Percentiles rank a stretch among this genome's conserved stretches.
Evolutionary conservation across 30 jellyfish, hydroid and myxozoan genomes (phyloP).

Genomic region (Cassiopea xamachana): DNA sequence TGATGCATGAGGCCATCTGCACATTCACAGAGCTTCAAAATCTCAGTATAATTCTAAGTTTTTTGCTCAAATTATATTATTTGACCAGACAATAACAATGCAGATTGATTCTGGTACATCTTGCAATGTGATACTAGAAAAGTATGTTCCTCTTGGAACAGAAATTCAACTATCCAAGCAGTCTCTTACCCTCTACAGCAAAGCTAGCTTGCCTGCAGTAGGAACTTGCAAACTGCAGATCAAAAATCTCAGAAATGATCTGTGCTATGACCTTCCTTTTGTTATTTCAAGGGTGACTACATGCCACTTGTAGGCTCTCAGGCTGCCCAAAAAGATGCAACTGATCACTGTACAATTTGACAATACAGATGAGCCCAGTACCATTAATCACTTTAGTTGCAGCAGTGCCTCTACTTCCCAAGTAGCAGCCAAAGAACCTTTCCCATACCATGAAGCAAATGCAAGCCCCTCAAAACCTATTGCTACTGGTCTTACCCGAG

Average conservation of each 20-base stretch:
- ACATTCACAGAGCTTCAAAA: conserved; percentile 39
- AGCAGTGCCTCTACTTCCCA: no score
- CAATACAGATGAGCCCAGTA: no score
- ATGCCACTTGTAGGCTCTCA: background rate
- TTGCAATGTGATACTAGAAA: no score
- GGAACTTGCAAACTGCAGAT: background rate
- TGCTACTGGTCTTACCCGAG: background rate
- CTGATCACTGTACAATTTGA: no score
- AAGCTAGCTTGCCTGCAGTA: background rate
- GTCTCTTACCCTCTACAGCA: background rate
- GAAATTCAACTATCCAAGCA: background rate
- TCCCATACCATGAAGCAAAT: conserved; percentile 9
- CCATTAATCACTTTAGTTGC: no score
- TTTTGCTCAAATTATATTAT: no score
- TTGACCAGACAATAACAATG: no score
- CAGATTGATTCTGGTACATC: no score
- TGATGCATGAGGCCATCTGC: conserved; percentile 13
- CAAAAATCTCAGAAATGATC: conserved; percentile 2
- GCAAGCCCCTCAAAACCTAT: background rate
- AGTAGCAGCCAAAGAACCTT: background rate
- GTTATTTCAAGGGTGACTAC: conserved; percentile 29
- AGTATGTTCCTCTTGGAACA: background rate
- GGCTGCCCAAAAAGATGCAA: background rate
- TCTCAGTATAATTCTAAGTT: background rate
- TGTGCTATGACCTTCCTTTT: background rate